phyloP scores from a whole-genome alignment of 2,888 invertebrate genomes.

The Ornithoptera alexandrae region DNA sequence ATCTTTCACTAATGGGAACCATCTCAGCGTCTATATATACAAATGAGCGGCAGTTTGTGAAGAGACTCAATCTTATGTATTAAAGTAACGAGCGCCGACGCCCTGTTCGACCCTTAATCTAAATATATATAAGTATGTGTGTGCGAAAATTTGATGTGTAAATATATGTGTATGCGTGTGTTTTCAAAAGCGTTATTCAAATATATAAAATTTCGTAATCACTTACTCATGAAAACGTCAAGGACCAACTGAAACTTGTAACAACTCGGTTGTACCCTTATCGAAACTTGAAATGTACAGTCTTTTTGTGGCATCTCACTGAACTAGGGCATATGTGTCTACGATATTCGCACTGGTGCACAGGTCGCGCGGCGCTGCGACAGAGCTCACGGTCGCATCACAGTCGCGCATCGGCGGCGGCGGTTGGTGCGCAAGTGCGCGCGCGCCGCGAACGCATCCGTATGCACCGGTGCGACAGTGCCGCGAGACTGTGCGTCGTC shows the following conservation, averaged over 20 bases:
- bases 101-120: no score
- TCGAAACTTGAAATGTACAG: constrained; percentile 73
- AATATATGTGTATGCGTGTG: no score
- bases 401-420: constrained; percentile 18
- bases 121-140: no score
- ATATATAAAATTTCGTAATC: constrained; percentile 2
- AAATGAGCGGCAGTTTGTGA: no score
- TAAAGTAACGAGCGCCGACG: no score
- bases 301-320: constrained; percentile 76
- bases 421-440: constrained; percentile 24
- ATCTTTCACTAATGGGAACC: no score
- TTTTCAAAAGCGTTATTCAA: background rate
- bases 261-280: constrained; percentile 70
- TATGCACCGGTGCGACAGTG: constrained; percentile 55
- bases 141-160: no score
- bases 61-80: no score
- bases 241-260: constrained; percentile 71
- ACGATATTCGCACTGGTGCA: constrained; percentile 38
- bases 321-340: constrained; percentile 53
- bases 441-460: constrained; percentile 42
- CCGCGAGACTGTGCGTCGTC: constrained; percentile 75
- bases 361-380: constrained; percentile 20
- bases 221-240: constrained; percentile 80
- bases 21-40: no score
- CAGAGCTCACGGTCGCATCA: constrained; percentile 19